phyloP scores from a whole-genome alignment of 2,888 invertebrate species.

The Apantesis nais region DNA sequence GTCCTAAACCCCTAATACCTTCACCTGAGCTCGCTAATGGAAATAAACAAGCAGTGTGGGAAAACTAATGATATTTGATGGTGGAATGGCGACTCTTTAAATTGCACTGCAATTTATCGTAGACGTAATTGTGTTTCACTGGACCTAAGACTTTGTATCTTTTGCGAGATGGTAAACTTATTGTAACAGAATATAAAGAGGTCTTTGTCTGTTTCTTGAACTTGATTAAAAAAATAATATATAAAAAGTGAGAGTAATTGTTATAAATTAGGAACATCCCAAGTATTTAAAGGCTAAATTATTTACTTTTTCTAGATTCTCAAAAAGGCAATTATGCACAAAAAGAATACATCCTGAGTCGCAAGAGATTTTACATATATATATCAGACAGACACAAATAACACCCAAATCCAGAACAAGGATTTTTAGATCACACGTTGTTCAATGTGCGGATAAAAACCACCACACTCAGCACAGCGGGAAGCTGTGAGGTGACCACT shows the following conservation, averaged over 20 bases:
- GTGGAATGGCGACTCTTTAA: constrained; percentile 45
- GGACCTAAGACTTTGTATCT: constrained; percentile 9
- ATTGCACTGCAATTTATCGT: constrained; percentile 45
- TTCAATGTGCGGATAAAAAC: no score
- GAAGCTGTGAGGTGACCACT: no score
- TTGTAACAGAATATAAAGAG: background rate
- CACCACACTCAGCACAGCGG: no score
- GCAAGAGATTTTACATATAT: no score
- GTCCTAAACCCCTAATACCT: constrained; percentile 27
- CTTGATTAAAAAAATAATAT: background rate
- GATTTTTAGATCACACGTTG: no score
- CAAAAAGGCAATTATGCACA: no score
- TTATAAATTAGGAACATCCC: background rate
- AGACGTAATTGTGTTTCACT: constrained; percentile 38
- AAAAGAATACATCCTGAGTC: no score
- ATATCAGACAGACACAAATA: no score
- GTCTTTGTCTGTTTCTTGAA: background rate
- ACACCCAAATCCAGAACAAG: no score
- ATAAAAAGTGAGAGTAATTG: background rate
- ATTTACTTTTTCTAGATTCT: no score
- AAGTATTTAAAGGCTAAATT: no score
- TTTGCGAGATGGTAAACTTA: background rate
- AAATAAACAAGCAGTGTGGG: constrained; percentile 63
- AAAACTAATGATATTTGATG: constrained; percentile 66
- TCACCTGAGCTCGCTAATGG: constrained; percentile 53